Evolutionary conservation across 1,140 invertebrate species (phyloP).

Genomic region (Anagrus nilaparvatae): DNA sequence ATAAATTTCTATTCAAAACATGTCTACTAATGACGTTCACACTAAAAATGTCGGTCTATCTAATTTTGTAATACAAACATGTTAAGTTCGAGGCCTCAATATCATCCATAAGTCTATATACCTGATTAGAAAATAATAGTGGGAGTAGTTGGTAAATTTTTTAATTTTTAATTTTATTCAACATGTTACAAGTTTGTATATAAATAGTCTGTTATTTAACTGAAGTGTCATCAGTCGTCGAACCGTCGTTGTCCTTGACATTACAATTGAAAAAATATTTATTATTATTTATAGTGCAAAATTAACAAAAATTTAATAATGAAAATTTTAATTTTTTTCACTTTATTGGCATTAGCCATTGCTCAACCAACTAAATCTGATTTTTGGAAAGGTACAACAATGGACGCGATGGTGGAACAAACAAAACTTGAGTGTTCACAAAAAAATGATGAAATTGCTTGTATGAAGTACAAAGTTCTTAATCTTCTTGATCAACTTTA

Average conservation of each 20-base stretch:
- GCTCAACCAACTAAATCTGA: slow-evolving; percentile 52
- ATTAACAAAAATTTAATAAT: slow-evolving; percentile 3
- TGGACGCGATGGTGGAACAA: slow-evolving; percentile 62
- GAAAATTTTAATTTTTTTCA: too few species aligned
- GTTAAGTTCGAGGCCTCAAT: slow-evolving; percentile 36
- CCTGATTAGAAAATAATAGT: too few species aligned
- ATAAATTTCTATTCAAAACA: too few species aligned
- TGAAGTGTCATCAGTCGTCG: slow-evolving; percentile 35
- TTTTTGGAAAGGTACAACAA: slow-evolving; percentile 56
- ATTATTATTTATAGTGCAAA: too few species aligned
- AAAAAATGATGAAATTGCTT: slow-evolving; percentile 66
- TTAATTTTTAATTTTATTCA: too few species aligned
- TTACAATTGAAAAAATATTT: slow-evolving; percentile 1
- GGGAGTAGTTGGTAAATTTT: too few species aligned
- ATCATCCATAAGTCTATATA: too few species aligned
- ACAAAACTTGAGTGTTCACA: slow-evolving; percentile 58
- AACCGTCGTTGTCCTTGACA: slow-evolving; percentile 23
- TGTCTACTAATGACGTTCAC: too few species aligned
- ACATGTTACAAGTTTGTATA: too few species aligned
- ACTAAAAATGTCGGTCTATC: slow-evolving; percentile 14
- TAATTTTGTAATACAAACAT: slow-evolving; percentile 28
- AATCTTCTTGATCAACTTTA: slow-evolving; percentile 65
- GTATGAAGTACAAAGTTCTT: slow-evolving; percentile 71
- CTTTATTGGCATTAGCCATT: slow-evolving; percentile 39
- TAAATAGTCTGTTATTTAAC: slow-evolving; percentile 36